Evolutionary conservation across 1,140 invertebrate species (phyloP), one percentile per base, ranked within the genome.

Genomic region (Pogonomyrmex barbatus): DNA sequence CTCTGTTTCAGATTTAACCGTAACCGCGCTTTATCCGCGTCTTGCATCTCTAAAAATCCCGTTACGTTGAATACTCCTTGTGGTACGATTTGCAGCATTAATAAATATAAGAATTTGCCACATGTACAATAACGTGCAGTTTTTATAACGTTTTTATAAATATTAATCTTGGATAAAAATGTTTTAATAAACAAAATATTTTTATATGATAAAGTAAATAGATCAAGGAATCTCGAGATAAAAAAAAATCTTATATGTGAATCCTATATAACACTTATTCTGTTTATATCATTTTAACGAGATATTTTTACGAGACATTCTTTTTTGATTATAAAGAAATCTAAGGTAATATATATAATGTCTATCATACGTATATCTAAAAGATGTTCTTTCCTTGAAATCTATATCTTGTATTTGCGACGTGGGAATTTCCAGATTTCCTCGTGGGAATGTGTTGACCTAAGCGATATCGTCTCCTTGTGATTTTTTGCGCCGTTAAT

Each of bases 401-500:
- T 9, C 4, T 79, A 39, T 58, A 82, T 50, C 33, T 47, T 12
- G 30, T 47, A 12, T 73, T 68, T 75, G 42, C 56, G 68, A 82
- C 8, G 39, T 50, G 68, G 79, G 68, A 83, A 83, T 83, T 83
- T 83, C 68, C 79, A 83, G 68, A 75, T 83, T 83, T 83, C 79
- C 68, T 73, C 54, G 42, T 75, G 42, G 2, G 54, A 75, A 47
- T 73, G 3, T 60, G 42, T 60, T 75, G 54, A 62, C 54, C 54
- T 3, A n/a, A 68, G 39, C 24, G 50, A 58, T 62, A 65, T 82
- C 42, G 10, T 30, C 42, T 73, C 6, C 68, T 45, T 73, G n/a
- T 83, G 33, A 60, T 45, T 62, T 75, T 62, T 75, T 83, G 45
- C 42, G 30, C 4, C 17, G 68, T 83, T 60, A 83, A 83, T 75